A percentile compares a stretch with the other conserved stretches of the same genome.
Conservation (phyloP, 2,888 invertebrate genomes). For the Quadroppia sp. region DNA sequence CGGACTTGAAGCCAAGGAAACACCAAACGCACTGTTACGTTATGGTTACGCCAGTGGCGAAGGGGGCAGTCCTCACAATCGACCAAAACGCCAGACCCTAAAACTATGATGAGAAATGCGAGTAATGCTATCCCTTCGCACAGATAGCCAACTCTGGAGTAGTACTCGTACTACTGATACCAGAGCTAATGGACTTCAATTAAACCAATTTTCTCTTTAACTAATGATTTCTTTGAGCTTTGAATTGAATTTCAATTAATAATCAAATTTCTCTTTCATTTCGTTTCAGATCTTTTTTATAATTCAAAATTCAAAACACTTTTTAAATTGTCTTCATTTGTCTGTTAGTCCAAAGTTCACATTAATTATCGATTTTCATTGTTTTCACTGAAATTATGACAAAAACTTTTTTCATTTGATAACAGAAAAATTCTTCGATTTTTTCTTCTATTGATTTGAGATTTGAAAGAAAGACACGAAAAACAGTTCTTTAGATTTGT, state of each 20-base stretch:
- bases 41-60: constrained; percentile 16
- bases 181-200: background rate
- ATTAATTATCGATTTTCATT: constrained; percentile 17
- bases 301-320: background rate
- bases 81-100: background rate
- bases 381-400: constrained; percentile 19
- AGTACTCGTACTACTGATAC: background rate
- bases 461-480: background rate
- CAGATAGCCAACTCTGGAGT: constrained; percentile 7
- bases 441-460: too few relatives aligned
- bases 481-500: background rate
- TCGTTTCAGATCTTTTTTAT: background rate
- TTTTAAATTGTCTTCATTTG: background rate
- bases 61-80: constrained; percentile 12
- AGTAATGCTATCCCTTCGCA: constrained; percentile 22
- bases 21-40: constrained; percentile 32
- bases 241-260: too few relatives aligned
- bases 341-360: constrained; percentile 3
- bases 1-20: constrained; percentile 32
- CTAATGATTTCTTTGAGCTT: too few relatives aligned
- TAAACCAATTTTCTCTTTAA: too few relatives aligned
- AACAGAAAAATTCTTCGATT: background rate
- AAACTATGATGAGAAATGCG: constrained; percentile 13
- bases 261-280: too few relatives aligned
- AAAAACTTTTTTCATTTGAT: constrained; percentile 14